Evolutionary conservation across 2,888 invertebrate species (phyloP), one percentile per base, ranked within the genome.

Genomic region (Drosophila prostipennis): DNA sequence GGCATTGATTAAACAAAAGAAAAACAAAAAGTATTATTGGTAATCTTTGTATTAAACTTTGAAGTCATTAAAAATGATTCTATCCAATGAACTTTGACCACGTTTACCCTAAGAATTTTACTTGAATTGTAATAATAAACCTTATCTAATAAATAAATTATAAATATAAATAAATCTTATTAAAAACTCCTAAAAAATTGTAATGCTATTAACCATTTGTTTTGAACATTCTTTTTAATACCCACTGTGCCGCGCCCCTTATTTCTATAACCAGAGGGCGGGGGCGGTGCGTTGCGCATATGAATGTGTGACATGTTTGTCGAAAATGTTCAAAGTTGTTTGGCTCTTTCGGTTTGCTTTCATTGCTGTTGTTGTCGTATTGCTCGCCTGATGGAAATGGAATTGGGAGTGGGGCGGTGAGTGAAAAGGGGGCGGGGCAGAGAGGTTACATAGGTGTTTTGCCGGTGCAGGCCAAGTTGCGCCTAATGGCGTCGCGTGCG

Each of bases 271-370:
- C 10, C 11, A 7, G 4, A 10, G 8, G 23, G 42, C 32, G 19
- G 29, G 10, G 53, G 72, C 40, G 45, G 29, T 42, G 59, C 67
- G 78, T 67, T 80, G 84, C 46, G 69, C 82, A 81, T 88, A 73
- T 72, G 76, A 83, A 78, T 75, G 67, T 83, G 89, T 88, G 89
- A 88, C 89, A 88, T 83, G 89, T 87, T 83, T 88, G 89, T 88
- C 89, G 89, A 83, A 82, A 73, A 84, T 84, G 77, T 78, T 87
- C 74, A 74, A 84, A 88, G 76, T 80, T 83, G 78, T 78, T 88
- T 83, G 72, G 51, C 61, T 71, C 63, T 70, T 67, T 53, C 46
- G 43, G 42, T 40, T 67, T 64, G 65, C 49, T 64, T 58, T 59
- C 71, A 60, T 36, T 71, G 36, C 49, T 68, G 60, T 58, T 61